Percentiles rank a stretch among this genome's conserved stretches.
phyloP scores from a whole-genome alignment of 2,113 vertebrate species.

The Forbesichthys papilliferus region DNA sequence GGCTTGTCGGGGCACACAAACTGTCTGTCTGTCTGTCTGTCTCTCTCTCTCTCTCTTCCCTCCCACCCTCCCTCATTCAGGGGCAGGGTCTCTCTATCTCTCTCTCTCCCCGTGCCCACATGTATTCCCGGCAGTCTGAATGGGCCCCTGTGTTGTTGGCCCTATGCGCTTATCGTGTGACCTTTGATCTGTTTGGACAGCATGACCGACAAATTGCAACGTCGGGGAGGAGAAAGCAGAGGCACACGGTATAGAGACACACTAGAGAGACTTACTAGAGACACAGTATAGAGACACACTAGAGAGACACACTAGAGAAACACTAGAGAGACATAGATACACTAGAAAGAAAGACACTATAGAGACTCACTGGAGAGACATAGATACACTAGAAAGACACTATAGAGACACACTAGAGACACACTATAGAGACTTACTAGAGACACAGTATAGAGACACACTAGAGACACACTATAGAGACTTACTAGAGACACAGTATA shows the following conservation, averaged over 20 bases:
- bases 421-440: not conserved
- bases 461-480: constrained; percentile 11
- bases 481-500: no score
- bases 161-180: constrained; percentile 68
- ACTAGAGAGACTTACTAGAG: not conserved
- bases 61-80: not conserved
- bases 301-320: constrained; percentile 7
- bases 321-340: not conserved
- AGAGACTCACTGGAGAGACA: constrained; percentile 27
- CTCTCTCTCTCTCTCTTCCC: constrained; percentile 3
- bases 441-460: constrained; percentile 19
- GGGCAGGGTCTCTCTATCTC: constrained; percentile 17
- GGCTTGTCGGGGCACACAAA: no score
- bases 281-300: constrained; percentile 19
- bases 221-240: constrained; percentile 14
- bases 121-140: constrained; percentile 56
- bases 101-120: constrained; percentile 39
- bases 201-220: constrained; percentile 57
- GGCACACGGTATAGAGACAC: constrained; percentile 1
- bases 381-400: not conserved
- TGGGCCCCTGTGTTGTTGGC: constrained; percentile 64
- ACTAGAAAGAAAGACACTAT: no score
- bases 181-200: constrained; percentile 78
- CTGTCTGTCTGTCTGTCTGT: constrained; percentile 8
- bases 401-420: constrained; percentile 9